Conservation (phyloP, 2,797 vertebrate genomes). For the Myotis pilosus region DNA sequence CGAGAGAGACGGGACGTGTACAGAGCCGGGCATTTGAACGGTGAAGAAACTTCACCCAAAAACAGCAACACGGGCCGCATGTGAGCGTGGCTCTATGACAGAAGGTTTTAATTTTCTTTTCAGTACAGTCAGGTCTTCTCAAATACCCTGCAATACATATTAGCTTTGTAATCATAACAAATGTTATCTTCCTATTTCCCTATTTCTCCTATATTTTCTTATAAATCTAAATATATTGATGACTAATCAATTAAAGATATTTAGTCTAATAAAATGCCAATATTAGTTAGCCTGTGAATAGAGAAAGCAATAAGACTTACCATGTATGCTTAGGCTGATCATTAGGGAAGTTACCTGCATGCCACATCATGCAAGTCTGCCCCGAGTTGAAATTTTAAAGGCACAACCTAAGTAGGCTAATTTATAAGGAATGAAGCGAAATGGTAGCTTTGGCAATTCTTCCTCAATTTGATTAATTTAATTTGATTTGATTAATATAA, state of each 20-base stretch:
- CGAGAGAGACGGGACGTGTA: constrained; percentile 28
- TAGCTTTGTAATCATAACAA: not conserved
- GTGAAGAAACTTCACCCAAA: not conserved
- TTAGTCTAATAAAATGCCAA: constrained; percentile 28
- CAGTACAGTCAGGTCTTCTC: not conserved
- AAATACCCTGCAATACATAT: not conserved
- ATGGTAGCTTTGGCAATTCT: constrained; percentile 26
- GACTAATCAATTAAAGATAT: not conserved
- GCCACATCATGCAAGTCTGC: not conserved
- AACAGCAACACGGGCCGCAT: not conserved
- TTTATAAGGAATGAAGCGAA: constrained; percentile 37
- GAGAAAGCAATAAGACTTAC: not conserved
- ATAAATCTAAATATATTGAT: not conserved
- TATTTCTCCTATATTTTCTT: not conserved
- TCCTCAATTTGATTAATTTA: no score
- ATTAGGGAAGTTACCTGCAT: constrained; percentile 32
- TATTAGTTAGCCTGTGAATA: not conserved
- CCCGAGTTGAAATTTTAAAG: constrained; percentile 34
- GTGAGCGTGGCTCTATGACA: not conserved
- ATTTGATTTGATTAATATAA: constrained; percentile 14
- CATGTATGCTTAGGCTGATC: not conserved
- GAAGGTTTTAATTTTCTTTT: not conserved
- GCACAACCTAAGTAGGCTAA: not conserved
- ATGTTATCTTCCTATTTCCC: not conserved
- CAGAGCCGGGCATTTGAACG: not conserved